Conservation (phyloP, 2,888 invertebrate genomes). For the Clivina fossor region DNA sequence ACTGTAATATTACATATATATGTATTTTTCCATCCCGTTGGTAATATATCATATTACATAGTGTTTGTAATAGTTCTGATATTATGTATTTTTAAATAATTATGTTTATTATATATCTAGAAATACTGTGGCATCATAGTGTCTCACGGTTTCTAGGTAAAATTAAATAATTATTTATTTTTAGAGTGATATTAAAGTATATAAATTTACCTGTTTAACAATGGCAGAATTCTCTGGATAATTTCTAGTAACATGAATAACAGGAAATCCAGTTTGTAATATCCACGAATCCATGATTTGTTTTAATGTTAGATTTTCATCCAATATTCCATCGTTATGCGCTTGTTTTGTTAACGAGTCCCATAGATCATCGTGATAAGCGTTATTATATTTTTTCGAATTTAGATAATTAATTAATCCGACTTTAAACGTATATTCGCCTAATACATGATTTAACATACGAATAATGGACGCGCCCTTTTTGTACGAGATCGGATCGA, state of each 20-base stretch:
- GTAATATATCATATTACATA: too few species aligned
- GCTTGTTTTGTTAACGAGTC: slow-evolving; percentile 62
- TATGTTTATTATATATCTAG: too few species aligned
- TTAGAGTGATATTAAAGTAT: too few species aligned
- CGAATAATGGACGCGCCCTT: slow-evolving; percentile 72
- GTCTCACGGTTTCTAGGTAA: too few species aligned
- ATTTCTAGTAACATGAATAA: slow-evolving; percentile 59
- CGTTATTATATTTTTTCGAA: slow-evolving; percentile 60
- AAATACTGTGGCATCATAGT: too few species aligned
- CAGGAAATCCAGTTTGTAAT: slow-evolving; percentile 67
- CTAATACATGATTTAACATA: slow-evolving; percentile 72
- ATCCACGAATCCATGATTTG: slow-evolving; percentile 71
- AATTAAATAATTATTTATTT: too few species aligned
- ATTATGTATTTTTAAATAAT: too few species aligned
- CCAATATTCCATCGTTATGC: slow-evolving; percentile 49
- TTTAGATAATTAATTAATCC: slow-evolving; percentile 59
- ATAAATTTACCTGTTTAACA: slow-evolving; percentile 54
- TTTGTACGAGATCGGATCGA: slow-evolving; percentile 72
- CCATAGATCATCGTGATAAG: slow-evolving; percentile 71
- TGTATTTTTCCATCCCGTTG: too few species aligned
- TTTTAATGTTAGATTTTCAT: slow-evolving; percentile 55
- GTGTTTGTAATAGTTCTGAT: too few species aligned
- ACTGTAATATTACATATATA: too few species aligned
- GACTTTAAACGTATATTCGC: slow-evolving; percentile 60
- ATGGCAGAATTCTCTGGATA: slow-evolving; percentile 49